Evolutionary conservation across 53 echinoderm and acorn worm genomes (phyloP).

Genomic region (Pentamera pediparva): DNA sequence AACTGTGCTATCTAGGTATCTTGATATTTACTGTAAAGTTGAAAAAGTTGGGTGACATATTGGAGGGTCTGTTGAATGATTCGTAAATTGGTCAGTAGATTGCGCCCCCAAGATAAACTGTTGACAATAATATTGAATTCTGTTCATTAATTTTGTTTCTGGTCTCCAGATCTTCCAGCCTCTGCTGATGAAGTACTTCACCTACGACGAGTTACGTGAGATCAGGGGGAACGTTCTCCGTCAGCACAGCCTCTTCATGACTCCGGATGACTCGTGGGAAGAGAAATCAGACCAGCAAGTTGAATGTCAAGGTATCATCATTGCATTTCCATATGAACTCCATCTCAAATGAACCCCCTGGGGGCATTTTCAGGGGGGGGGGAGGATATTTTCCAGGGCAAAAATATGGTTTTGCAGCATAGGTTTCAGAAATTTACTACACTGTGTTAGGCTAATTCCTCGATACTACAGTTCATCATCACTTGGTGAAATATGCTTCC

Average conservation of each 20-base stretch:
- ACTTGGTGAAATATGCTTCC: not conserved
- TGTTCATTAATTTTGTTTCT: not conserved
- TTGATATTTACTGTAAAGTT: too few species aligned
- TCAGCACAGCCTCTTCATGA: slow-evolving; percentile 66
- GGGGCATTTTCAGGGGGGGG: not conserved
- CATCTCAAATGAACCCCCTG: not conserved
- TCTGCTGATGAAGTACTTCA: slow-evolving; percentile 91
- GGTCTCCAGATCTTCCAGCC: slow-evolving; percentile 81
- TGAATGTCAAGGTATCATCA: slow-evolving; percentile 43
- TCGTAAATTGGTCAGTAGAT: too few species aligned
- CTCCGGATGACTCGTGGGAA: slow-evolving; percentile 60
- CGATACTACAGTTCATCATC: not conserved
- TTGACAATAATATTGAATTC: too few species aligned
- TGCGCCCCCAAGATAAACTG: too few species aligned
- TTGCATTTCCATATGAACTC: not conserved
- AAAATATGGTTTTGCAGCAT: too few species aligned
- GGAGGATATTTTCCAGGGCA: too few species aligned
- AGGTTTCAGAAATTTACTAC: too few species aligned
- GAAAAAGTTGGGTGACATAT: too few species aligned
- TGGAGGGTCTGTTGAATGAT: too few species aligned
- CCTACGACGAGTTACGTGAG: slow-evolving; percentile 72
- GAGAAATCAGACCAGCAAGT: slow-evolving; percentile 57
- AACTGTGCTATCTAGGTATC: too few species aligned
- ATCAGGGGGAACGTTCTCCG: slow-evolving; percentile 83
- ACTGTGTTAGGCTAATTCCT: too few species aligned